Evolutionary conservation across 2,888 invertebrate genomes (phyloP).

Genomic region (Drosophila pegasa): DNA sequence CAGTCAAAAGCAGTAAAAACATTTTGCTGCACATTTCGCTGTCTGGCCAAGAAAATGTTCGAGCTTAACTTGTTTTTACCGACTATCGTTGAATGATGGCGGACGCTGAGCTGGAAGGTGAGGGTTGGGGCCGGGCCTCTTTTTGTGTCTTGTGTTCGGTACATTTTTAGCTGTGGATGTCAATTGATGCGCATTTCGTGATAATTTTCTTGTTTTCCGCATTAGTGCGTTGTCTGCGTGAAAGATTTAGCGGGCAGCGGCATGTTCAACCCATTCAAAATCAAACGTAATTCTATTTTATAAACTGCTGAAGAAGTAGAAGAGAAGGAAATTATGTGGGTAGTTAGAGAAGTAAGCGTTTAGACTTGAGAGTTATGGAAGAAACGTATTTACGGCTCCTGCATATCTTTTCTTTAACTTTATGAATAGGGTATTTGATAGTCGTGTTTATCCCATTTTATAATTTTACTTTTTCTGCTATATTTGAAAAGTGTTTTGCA

Average conservation of each 20-base stretch:
- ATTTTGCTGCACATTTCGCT: slow-evolving; percentile 47
- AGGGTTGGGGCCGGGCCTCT: not conserved
- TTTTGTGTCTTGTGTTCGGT: slow-evolving; percentile 32
- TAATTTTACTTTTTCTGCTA: not conserved
- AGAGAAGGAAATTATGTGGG: not conserved
- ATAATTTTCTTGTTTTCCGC: slow-evolving; percentile 68
- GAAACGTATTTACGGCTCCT: not conserved
- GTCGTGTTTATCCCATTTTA: not conserved
- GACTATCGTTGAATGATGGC: slow-evolving; percentile 36
- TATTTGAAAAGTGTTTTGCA: slow-evolving; percentile 41
- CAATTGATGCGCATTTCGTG: slow-evolving; percentile 66
- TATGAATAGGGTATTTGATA: not conserved
- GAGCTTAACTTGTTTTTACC: slow-evolving; percentile 53
- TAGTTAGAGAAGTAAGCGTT: not conserved
- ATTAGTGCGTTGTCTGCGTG: slow-evolving; percentile 48
- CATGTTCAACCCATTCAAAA: slow-evolving; percentile 34
- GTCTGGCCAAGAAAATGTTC: slow-evolving; percentile 51
- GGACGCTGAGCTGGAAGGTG: not conserved
- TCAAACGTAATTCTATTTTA: slow-evolving; percentile 30
- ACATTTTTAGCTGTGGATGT: slow-evolving; percentile 42
- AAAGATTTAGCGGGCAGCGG: not conserved
- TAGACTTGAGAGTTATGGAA: not conserved
- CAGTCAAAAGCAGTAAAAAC: slow-evolving; percentile 54
- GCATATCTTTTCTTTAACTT: too few relatives aligned
- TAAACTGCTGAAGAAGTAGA: not conserved